A percentile compares a stretch with the other conserved stretches of the same genome.
Conservation (phyloP, 2,797 vertebrate genomes). For the Clarias fuscus region DNA sequence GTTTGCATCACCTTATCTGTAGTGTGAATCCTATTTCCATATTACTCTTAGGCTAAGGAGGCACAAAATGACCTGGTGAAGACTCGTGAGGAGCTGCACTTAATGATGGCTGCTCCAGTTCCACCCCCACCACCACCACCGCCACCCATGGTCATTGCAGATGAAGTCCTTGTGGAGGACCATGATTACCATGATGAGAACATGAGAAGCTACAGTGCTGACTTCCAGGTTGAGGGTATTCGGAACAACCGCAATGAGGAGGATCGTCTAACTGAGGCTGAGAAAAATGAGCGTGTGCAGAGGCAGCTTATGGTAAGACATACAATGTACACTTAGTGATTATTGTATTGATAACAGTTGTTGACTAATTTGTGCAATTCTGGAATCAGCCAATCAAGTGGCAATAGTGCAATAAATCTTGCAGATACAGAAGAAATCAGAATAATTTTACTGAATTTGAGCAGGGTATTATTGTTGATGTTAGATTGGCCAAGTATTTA, state of each 20-base stretch:
- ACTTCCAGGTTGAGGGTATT: conserved; percentile 85
- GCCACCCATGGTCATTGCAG: conserved; percentile 61
- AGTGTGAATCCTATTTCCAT: background rate
- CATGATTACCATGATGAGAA: conserved; percentile 82
- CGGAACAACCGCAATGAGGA: conserved; percentile 83
- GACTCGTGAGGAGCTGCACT: conserved; percentile 90
- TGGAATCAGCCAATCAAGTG: background rate
- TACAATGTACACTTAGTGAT: background rate
- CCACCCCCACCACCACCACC: conserved; percentile 57
- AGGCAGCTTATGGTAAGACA: conserved; percentile 84
- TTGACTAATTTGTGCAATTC: background rate
- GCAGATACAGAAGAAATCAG: background rate
- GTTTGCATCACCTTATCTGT: background rate
- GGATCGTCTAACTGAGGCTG: conserved; percentile 86
- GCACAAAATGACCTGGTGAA: conserved; percentile 88
- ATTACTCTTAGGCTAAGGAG: conserved; percentile 77
- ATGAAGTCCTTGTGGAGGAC: conserved; percentile 78
- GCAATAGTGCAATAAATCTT: background rate
- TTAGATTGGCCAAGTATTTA: background rate
- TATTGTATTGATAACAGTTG: background rate
- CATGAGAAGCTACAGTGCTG: conserved; percentile 83
- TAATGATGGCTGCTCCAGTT: conserved; percentile 70
- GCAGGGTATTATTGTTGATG: background rate
- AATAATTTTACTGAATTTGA: background rate
- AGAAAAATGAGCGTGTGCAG: conserved; percentile 91